phyloP scores from a whole-genome alignment of 37 sponge, comb jelly and placozoan species.

The Diacarnus erythraeanus region DNA sequence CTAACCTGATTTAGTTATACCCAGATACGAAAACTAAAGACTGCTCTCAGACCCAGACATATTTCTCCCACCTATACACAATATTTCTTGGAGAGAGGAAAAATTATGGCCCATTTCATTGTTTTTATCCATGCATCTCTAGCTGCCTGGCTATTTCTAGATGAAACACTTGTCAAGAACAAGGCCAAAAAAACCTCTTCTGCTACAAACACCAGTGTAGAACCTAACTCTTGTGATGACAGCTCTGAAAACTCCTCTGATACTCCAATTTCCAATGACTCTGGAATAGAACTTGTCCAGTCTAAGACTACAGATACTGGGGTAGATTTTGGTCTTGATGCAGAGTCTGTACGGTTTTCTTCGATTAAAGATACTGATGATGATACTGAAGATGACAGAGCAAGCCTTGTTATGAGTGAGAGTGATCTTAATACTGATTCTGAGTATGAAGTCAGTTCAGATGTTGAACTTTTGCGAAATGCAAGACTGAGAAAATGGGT shows the following conservation, averaged over 20 bases:
- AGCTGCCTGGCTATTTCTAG: slow-evolving; percentile 67
- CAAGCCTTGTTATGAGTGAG: not conserved
- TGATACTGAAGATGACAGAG: not conserved
- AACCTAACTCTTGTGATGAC: no score
- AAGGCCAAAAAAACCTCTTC: slow-evolving; percentile 3
- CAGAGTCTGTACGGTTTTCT: no score
- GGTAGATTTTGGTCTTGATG: slow-evolving; percentile 5
- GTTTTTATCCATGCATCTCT: no score
- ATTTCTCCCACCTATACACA: no score
- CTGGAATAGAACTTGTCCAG: slow-evolving; percentile 29
- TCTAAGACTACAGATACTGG: not conserved
- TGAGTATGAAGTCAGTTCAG: slow-evolving; percentile 20
- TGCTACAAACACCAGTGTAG: not conserved
- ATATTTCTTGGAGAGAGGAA: no score
- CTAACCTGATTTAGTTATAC: no score
- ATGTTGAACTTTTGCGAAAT: slow-evolving; percentile 18
- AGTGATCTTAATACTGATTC: slow-evolving; percentile 44
- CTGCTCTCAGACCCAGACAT: no score
- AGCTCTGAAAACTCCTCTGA: not conserved
- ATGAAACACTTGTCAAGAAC: slow-evolving; percentile 66
- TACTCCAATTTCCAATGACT: not conserved
- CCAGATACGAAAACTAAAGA: no score
- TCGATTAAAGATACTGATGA: not conserved
- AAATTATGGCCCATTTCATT: not conserved
- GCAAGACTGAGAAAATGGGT: not conserved